phyloP scores from a whole-genome alignment of 2,797 vertebrate species.

The Spinus pinus region DNA sequence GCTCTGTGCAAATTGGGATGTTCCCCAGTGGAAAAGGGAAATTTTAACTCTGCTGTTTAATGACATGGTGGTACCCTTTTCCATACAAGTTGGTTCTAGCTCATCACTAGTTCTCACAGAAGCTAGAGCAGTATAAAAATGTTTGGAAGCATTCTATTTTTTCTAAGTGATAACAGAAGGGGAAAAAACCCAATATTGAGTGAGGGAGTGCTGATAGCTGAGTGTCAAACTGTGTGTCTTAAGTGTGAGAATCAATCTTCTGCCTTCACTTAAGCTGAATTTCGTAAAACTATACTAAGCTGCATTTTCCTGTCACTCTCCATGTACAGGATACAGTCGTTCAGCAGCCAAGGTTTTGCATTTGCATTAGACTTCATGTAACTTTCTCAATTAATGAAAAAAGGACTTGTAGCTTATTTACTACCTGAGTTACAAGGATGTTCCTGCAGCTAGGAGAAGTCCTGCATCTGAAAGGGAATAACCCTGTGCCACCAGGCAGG shows the following conservation, averaged over 20 bases:
- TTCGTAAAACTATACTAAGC: neutral
- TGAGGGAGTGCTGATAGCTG: neutral
- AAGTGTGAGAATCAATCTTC: neutral
- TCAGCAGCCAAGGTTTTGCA: accelerated
- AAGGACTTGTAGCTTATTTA: neutral
- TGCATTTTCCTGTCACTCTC: neutral
- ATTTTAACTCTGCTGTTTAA: neutral
- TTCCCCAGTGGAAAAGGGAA: neutral
- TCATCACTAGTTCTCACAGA: neutral
- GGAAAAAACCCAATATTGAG: neutral
- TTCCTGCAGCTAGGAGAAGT: neutral
- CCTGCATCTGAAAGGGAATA: neutral
- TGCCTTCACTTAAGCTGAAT: neutral
- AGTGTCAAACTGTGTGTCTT: neutral
- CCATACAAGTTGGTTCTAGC: neutral
- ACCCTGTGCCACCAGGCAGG: neutral
- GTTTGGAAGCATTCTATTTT: neutral
- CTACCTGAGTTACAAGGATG: neutral
- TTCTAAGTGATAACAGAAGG: neutral
- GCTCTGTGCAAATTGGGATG: neutral
- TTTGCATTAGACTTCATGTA: neutral
- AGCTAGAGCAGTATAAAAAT: neutral
- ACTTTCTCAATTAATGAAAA: neutral
- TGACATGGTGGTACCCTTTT: neutral
- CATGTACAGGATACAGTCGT: accelerated